Evolutionary conservation across 2,797 vertebrate species (phyloP).

Genomic region (Gobio occitaniae): DNA sequence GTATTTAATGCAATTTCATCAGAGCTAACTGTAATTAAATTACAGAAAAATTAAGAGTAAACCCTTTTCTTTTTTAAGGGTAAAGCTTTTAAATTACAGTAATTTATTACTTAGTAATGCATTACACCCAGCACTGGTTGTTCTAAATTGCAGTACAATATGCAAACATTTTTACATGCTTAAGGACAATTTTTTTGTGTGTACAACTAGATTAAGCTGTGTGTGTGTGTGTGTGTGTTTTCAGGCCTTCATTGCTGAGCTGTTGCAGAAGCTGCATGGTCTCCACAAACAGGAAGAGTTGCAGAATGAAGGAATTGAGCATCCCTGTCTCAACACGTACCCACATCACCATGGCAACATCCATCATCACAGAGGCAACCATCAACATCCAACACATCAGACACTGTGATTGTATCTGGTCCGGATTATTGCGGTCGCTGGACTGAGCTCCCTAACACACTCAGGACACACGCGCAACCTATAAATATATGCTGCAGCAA

Average conservation of each 20-base stretch:
- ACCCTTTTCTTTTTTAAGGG: no score
- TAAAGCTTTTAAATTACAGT: no score
- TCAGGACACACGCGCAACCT: slow-evolving; percentile 12
- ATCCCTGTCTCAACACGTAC: slow-evolving; percentile 72
- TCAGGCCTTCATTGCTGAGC: slow-evolving; percentile 75
- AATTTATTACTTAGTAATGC: no score
- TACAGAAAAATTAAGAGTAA: no score
- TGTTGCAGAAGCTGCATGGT: slow-evolving; percentile 75
- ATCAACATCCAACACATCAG: slow-evolving; percentile 69
- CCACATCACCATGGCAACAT: slow-evolving; percentile 73
- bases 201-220: no score
- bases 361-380: slow-evolving; percentile 63
- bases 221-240: slow-evolving; percentile 13
- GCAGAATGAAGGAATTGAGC: slow-evolving; percentile 77
- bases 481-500: background rate
- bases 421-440: background rate
- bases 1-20: no score
- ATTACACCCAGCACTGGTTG: no score
- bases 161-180: background rate
- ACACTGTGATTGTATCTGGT: slow-evolving; percentile 67
- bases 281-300: slow-evolving; percentile 78
- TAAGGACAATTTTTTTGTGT: background rate
- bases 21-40: no score
- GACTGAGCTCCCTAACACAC: slow-evolving; percentile 12
- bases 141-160: background rate